Evolutionary conservation across 2,113 vertebrate species (phyloP).

Genomic region (Motacilla alba): DNA sequence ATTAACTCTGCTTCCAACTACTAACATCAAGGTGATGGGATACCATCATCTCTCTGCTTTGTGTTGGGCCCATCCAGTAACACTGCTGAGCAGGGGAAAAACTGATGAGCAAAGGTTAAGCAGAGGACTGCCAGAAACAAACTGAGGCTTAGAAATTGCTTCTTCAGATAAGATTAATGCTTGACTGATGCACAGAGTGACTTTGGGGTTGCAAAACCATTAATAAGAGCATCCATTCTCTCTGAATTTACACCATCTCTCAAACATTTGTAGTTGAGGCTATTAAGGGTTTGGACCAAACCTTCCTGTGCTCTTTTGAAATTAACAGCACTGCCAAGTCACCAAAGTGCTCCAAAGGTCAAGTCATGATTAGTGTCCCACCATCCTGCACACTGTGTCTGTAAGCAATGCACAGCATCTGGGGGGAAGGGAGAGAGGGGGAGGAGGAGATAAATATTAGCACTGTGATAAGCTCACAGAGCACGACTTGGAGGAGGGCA

Average conservation of each 20-base stretch:
- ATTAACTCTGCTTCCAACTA: background rate
- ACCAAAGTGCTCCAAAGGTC: conserved; percentile 51
- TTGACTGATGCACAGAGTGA: background rate
- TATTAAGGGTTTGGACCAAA: background rate
- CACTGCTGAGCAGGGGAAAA: background rate
- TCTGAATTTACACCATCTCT: background rate
- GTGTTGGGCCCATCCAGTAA: background rate
- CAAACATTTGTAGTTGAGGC: background rate
- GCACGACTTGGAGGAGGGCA: background rate
- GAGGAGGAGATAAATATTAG: conserved; percentile 7
- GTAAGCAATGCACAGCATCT: background rate
- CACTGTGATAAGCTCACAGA: background rate
- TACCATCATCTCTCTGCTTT: background rate
- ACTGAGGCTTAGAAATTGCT: background rate
- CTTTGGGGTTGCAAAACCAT: background rate
- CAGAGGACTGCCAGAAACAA: conserved; percentile 5
- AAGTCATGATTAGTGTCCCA: background rate
- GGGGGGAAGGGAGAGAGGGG: background rate
- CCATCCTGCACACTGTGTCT: background rate
- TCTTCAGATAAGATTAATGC: background rate
- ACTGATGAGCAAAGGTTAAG: background rate
- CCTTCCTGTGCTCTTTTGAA: background rate
- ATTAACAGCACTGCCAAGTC: background rate
- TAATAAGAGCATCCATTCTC: background rate
- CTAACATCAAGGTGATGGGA: background rate